These are phyloP conservation scores for Oreocharis arfaki DNA, from an alignment of 2,113 vertebrate species.

Conservation along the genomic window DNA sequence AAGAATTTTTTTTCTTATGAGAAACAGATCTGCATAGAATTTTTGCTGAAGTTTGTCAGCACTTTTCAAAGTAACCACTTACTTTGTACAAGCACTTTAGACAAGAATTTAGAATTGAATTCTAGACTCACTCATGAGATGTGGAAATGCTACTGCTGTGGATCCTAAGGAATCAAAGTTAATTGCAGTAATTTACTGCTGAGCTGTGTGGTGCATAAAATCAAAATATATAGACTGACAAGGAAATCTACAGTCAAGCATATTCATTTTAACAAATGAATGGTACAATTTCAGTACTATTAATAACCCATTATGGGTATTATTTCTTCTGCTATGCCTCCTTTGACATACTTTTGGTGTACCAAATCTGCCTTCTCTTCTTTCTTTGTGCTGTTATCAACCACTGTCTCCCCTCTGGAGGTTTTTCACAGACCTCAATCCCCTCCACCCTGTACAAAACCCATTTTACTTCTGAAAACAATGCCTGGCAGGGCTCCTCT, in stretches of 20 bases:
- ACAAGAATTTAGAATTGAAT: background rate
- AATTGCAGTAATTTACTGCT: conserved; percentile 35
- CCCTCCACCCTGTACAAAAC: background rate
- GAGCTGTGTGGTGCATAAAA: background rate
- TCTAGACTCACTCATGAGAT: background rate
- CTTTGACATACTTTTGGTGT: background rate
- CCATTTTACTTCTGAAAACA: background rate
- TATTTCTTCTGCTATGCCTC: background rate
- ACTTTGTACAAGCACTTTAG: background rate
- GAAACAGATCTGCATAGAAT: background rate
- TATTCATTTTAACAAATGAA: background rate
- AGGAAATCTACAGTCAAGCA: background rate
- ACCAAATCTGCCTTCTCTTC: background rate
- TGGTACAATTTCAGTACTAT: background rate
- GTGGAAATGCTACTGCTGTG: background rate
- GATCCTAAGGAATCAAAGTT: conserved; percentile 6
- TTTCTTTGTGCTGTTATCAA: background rate
- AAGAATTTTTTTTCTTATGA: background rate
- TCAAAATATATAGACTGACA: conserved; percentile 35
- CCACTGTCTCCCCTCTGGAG: background rate
- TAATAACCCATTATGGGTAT: background rate
- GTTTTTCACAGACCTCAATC: background rate
- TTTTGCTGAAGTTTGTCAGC: background rate
- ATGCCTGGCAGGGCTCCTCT: background rate
- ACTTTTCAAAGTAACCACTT: background rate